Evolutionary conservation across 2,113 vertebrate genomes (phyloP), one percentile per base, ranked within the genome.

Genomic region (Micromys minutus): DNA sequence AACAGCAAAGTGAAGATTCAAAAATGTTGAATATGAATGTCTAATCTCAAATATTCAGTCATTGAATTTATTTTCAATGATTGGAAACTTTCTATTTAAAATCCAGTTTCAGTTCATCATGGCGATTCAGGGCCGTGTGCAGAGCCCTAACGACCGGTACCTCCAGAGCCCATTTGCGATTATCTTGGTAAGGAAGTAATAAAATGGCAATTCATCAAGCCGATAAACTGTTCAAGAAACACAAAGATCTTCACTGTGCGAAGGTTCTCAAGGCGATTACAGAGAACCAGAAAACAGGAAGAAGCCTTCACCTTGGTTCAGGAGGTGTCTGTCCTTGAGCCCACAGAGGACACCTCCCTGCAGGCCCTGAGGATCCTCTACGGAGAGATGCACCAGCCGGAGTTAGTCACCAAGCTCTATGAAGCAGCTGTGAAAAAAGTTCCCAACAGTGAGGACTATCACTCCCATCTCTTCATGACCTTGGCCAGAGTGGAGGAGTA

Each of bases 251-350:
- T n/a, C n/a, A n/a, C n/a, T n/a, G n/a, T n/a, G n/a, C n/a, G n/a
- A n/a, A 99, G 99, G 99, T 99, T 94, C 98, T 99, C 31, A 99
- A 99, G 98, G 99, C 99, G 6, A 99, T 99, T 99, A 84, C 99
- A 99, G 98, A 98, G 99, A 93, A 99, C 99, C 2, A 99, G 99
- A 50, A 99, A 99, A 95, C 99, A 99, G 96, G 99, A 99, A 59
- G 99, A 99, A 98, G 99, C 99, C 0, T 99, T 99, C 69, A 90
- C 98, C 69, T 96, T 99, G 97, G 99, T 99, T 12, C 99, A 99
- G 97, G 99, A 99, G 96, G 99, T 99, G 77, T 98, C 99, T 65
- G 98, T 98, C 15, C 98, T 99, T 3, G 99, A 99, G 91, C 99
- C 99, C 71, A 99, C 99, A 0, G 99, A 99, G 86, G 99, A 99